Conservation (phyloP, 2,888 invertebrate genomes). For the Limnephilus lunatus region DNA sequence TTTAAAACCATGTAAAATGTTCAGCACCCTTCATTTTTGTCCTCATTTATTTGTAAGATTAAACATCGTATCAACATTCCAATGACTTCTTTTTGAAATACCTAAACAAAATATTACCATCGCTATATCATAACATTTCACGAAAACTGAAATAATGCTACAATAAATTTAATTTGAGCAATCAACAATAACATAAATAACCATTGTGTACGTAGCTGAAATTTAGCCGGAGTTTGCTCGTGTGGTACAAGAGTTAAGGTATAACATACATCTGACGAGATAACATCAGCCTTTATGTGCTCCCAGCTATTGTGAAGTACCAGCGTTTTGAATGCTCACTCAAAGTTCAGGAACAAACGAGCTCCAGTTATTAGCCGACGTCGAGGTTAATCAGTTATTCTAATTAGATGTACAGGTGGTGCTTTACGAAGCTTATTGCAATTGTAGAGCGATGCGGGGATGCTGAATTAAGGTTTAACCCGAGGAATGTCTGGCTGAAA, state of each 20-base stretch:
- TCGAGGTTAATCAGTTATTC: conserved; percentile 38
- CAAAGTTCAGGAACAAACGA: background rate
- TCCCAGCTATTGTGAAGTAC: background rate
- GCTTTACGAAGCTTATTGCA: conserved; percentile 32
- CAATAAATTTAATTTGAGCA: background rate
- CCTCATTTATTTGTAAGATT: too few species aligned
- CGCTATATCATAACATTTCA: too few species aligned
- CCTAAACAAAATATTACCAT: too few species aligned
- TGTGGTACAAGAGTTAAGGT: background rate
- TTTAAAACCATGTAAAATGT: too few species aligned
- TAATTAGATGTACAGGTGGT: conserved; percentile 37
- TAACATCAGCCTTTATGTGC: background rate
- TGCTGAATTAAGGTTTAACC: background rate
- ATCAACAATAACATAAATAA: background rate
- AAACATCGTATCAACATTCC: too few species aligned
- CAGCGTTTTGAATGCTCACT: conserved; percentile 2
- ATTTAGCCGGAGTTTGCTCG: background rate
- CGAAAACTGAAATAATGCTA: background rate
- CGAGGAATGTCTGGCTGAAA: background rate
- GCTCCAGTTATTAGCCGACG: conserved; percentile 30
- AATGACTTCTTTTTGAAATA: too few species aligned
- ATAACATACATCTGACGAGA: background rate
- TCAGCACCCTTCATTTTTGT: too few species aligned
- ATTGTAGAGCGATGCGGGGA: conserved; percentile 4
- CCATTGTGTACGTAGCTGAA: background rate